A percentile compares a stretch with the other conserved stretches of the same genome.
Conservation (phyloP, 2,113 vertebrate species). For the Podocnemis expansa region DNA sequence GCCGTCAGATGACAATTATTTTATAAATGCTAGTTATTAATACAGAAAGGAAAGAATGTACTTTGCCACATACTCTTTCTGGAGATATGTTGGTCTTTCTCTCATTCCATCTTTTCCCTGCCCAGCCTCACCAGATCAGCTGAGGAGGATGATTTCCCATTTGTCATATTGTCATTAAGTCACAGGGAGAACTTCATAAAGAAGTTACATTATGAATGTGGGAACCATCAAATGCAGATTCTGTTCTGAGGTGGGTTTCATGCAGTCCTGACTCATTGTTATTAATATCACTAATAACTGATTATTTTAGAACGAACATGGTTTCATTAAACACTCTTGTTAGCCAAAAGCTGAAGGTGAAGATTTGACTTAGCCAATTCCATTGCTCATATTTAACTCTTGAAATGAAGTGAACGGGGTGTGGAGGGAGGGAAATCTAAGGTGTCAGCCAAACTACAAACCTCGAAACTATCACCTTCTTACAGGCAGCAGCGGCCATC, state of each 20-base stretch:
- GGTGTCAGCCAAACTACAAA: neutral
- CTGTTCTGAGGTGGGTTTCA: neutral
- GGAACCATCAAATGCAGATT: neutral
- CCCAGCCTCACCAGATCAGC: neutral
- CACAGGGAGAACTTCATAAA: neutral
- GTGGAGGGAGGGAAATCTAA: neutral
- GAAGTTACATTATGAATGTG: neutral
- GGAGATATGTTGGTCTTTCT: neutral
- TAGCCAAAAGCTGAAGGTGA: neutral
- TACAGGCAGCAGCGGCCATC: neutral
- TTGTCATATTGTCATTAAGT: neutral
- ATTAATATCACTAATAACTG: neutral
- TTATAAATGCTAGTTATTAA: neutral
- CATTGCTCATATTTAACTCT: constrained; percentile 11
- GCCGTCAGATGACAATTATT: neutral
- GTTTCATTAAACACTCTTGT: neutral
- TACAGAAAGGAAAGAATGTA: neutral
- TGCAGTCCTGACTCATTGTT: neutral
- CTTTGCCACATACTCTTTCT: neutral
- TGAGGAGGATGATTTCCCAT: neutral
- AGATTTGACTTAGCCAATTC: constrained; percentile 5
- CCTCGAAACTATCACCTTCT: neutral
- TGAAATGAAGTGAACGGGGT: constrained; percentile 21
- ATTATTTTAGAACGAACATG: neutral
- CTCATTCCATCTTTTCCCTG: neutral